Evolutionary conservation across 2,888 invertebrate genomes (phyloP).

Genomic region (Orchestes rusci): DNA sequence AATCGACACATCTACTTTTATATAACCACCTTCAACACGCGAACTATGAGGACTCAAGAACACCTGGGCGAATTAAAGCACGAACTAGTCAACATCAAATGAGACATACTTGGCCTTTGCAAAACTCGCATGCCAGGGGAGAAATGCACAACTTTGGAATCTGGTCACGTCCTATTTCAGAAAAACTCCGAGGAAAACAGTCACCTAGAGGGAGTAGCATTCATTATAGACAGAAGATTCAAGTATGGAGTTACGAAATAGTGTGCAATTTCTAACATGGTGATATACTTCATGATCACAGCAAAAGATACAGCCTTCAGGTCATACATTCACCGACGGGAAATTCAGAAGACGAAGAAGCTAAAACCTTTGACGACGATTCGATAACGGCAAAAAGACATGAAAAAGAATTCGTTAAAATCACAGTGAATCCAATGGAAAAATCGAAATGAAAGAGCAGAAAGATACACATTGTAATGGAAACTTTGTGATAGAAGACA

Average conservation of each 20-base stretch:
- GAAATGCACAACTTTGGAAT: slow-evolving; percentile 1
- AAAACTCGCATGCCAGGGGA: slow-evolving; percentile 1
- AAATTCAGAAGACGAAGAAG: no score
- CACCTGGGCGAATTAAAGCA: slow-evolving; percentile 1
- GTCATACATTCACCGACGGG: no score
- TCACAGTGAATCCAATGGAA: background rate
- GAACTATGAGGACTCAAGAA: background rate
- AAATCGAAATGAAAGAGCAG: no score
- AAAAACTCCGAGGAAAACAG: background rate
- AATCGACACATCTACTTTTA: background rate
- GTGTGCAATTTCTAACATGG: background rate
- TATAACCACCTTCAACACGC: slow-evolving; percentile 1
- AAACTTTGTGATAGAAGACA: background rate
- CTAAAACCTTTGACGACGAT: background rate
- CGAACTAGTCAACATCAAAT: background rate
- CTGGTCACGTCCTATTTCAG: background rate
- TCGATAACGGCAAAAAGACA: background rate
- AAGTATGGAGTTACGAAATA: background rate
- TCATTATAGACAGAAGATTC: background rate
- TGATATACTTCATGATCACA: no score
- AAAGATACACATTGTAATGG: background rate
- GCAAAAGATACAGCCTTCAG: background rate
- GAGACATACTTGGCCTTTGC: background rate
- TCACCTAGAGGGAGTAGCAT: background rate
- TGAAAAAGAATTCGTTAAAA: background rate